Evolutionary conservation across 2,888 invertebrate genomes (phyloP).

Genomic region (Lucinisca nassula): DNA sequence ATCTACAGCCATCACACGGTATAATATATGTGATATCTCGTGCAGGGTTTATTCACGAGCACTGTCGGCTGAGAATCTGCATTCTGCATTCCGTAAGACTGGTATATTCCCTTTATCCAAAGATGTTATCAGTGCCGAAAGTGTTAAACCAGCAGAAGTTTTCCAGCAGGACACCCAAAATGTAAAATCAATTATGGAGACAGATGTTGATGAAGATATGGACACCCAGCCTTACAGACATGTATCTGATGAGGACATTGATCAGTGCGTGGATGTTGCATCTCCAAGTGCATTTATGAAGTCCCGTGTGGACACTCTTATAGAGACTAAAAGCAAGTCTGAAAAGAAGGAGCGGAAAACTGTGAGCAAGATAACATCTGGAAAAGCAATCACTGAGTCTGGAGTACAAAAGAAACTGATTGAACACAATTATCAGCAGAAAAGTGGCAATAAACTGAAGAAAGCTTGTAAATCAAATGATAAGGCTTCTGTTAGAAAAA

Average conservation of each 20-base stretch:
- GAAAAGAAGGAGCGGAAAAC: background rate
- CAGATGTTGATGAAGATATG: background rate
- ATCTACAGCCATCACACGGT: slow-evolving; percentile 81
- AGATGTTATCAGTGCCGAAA: background rate
- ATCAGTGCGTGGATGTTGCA: background rate
- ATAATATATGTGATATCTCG: slow-evolving; percentile 44
- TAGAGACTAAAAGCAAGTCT: background rate
- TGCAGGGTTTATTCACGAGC: slow-evolving; percentile 44
- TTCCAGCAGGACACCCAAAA: too few relatives aligned
- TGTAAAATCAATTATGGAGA: background rate
- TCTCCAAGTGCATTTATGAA: background rate
- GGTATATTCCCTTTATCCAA: slow-evolving; percentile 37
- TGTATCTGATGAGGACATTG: background rate
- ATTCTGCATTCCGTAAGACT: slow-evolving; percentile 47
- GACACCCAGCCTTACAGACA: background rate
- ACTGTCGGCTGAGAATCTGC: slow-evolving; percentile 34
- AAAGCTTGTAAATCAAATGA: background rate
- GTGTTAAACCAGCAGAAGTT: background rate
- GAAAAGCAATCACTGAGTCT: background rate
- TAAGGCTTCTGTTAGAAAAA: background rate
- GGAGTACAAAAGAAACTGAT: background rate
- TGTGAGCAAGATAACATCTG: background rate
- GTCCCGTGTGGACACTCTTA: background rate
- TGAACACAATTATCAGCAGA: background rate
- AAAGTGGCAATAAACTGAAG: background rate